A percentile compares a stretch with the other conserved stretches of the same genome.
These are phyloP conservation scores for Geotrupes spiniger DNA, from an alignment of 2,888 invertebrate species.

Conservation along the genomic window DNA sequence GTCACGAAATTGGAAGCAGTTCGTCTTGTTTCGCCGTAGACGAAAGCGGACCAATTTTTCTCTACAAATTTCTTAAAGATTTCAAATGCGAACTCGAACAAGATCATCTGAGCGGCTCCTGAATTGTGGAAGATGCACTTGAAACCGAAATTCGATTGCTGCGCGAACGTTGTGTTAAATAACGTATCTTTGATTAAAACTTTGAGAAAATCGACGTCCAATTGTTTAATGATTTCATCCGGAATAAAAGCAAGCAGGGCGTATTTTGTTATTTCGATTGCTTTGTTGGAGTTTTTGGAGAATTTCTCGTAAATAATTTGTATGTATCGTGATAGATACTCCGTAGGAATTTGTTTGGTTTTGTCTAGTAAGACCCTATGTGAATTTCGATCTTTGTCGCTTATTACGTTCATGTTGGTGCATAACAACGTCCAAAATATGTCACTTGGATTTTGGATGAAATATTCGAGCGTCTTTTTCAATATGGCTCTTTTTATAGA, in stretches of 20 bases:
- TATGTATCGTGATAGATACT: not conserved
- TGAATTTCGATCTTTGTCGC: not conserved
- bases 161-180: not conserved
- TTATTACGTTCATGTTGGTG: not conserved
- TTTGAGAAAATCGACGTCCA: constrained; percentile 5
- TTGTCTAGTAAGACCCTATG: not conserved
- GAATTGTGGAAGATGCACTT: not conserved
- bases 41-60: not conserved
- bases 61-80: not conserved
- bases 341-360: not conserved
- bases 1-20: not conserved
- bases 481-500: constrained; percentile 3
- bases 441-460: constrained; percentile 18
- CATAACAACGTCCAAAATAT: constrained; percentile 1
- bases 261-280: not conserved
- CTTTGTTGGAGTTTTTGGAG: not conserved
- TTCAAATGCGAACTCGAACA: constrained; percentile 1
- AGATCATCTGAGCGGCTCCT: no score
- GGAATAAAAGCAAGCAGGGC: not conserved
- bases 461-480: constrained; percentile 5
- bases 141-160: constrained; percentile 4
- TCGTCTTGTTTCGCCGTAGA: not conserved
- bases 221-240: not conserved
- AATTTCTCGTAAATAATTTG: not conserved
- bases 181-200: constrained; percentile 1